phyloP scores from a whole-genome alignment of 2,888 invertebrate genomes.

The Peribatodes rhomboidaria region DNA sequence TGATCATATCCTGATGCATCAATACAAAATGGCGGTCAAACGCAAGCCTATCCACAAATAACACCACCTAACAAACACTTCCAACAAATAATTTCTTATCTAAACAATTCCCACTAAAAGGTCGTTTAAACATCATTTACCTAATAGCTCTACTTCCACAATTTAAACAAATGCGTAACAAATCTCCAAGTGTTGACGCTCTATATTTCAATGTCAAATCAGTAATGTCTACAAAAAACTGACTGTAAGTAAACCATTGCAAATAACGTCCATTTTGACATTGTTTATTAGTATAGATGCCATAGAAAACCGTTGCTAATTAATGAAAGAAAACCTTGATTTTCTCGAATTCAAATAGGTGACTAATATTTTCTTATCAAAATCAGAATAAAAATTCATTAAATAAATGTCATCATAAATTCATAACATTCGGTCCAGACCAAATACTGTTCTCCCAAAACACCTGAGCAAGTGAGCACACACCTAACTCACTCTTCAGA shows the following conservation, averaged over 20 bases:
- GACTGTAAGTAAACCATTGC: slow-evolving; percentile 6
- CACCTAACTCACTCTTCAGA: too few species aligned
- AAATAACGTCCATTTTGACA: neutral
- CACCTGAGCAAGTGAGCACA: too few species aligned
- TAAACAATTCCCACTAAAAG: slow-evolving; percentile 25
- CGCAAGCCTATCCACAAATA: too few species aligned
- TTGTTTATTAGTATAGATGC: neutral
- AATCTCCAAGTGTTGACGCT: neutral
- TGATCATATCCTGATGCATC: too few species aligned
- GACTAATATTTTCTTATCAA: neutral
- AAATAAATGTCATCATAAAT: too few species aligned
- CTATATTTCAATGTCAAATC: neutral
- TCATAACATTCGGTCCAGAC: too few species aligned
- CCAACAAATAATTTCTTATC: slow-evolving; percentile 6
- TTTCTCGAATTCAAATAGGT: neutral
- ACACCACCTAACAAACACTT: too few species aligned
- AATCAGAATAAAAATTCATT: neutral
- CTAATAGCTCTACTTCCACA: slow-evolving; percentile 1
- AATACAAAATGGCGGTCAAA: too few species aligned
- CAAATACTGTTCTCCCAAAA: too few species aligned
- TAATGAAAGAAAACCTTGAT: slow-evolving; percentile 4
- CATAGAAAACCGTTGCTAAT: slow-evolving; percentile 3
- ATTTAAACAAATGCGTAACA: slow-evolving; percentile 11
- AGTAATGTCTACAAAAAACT: neutral
- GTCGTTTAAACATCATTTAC: slow-evolving; percentile 25